Conservation (phyloP, 1,140 invertebrate species). For the Holcopasites calliopsidis region DNA sequence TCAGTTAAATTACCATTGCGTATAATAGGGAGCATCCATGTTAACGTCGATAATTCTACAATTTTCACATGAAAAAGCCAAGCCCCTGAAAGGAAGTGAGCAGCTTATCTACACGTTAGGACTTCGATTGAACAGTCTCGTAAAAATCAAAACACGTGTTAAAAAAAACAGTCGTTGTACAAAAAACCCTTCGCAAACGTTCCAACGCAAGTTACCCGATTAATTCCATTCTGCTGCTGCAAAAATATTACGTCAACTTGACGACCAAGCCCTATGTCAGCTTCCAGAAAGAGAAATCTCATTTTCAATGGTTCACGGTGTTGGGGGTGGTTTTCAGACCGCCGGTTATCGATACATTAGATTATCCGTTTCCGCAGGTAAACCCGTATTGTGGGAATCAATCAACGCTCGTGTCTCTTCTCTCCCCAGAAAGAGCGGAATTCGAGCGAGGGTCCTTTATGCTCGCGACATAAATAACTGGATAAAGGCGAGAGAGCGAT, state of each 20-base stretch:
- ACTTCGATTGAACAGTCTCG: no score
- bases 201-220: no score
- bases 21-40: conserved; percentile 6
- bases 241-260: no score
- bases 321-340: background rate
- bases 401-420: conserved; percentile 49
- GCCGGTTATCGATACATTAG: conserved; percentile 48
- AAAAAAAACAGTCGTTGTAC: background rate
- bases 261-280: no score
- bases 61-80: background rate
- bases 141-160: background rate
- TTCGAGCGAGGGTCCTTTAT: conserved; percentile 60
- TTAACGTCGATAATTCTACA: background rate
- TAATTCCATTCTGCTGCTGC: no score
- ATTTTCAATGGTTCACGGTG: background rate
- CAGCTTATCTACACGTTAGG: no score
- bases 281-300: background rate
- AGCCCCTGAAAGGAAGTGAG: background rate
- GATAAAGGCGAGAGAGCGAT: conserved; percentile 63
- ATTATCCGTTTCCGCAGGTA: conserved; percentile 52
- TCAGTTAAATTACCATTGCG: no score
- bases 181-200: background rate
- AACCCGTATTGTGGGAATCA: conserved; percentile 62
- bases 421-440: conserved; percentile 26
- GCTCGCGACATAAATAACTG: conserved; percentile 74